phyloP scores from a whole-genome alignment of 2,888 invertebrate species.

The Spatulosminthurus flaviceps region DNA sequence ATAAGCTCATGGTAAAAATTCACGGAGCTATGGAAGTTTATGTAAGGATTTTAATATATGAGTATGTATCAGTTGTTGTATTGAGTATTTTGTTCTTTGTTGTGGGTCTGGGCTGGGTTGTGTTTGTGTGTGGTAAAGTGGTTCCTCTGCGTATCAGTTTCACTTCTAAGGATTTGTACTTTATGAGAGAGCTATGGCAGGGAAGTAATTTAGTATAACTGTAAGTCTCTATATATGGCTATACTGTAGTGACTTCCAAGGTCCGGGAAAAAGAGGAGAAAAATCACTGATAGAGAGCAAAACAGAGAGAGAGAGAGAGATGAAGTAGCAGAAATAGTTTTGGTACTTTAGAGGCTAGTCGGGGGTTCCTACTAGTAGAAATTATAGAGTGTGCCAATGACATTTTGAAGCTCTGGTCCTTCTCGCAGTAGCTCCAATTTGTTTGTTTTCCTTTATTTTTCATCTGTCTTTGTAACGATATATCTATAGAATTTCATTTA shows the following conservation, averaged over 20 bases:
- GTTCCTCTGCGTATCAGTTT: not conserved
- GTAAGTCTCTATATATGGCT: not conserved
- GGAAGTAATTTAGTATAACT: not conserved
- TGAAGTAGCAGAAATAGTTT: constrained; percentile 10
- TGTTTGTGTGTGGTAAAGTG: not conserved
- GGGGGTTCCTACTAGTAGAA: not conserved
- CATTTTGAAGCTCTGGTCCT: constrained; percentile 13
- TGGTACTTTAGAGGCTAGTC: not conserved
- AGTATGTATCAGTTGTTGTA: not conserved
- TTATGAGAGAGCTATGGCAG: not conserved
- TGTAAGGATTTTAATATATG: not conserved
- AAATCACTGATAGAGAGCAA: constrained; percentile 1
- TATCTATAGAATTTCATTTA: not conserved
- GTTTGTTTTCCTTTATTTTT: too few species aligned
- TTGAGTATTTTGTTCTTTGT: constrained; percentile 18
- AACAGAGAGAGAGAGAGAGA: not conserved
- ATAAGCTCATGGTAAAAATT: too few species aligned
- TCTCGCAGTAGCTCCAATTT: too few species aligned
- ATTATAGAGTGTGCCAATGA: constrained; percentile 39
- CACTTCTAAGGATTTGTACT: not conserved
- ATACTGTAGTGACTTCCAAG: not conserved
- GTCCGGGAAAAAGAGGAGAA: constrained; percentile 4
- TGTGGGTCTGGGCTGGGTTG: constrained; percentile 11
- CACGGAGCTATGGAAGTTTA: not conserved
- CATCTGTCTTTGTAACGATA: too few species aligned